These are phyloP conservation scores for Falco berigora DNA, from an alignment of 2,797 vertebrate species.

Conservation along the genomic window DNA sequence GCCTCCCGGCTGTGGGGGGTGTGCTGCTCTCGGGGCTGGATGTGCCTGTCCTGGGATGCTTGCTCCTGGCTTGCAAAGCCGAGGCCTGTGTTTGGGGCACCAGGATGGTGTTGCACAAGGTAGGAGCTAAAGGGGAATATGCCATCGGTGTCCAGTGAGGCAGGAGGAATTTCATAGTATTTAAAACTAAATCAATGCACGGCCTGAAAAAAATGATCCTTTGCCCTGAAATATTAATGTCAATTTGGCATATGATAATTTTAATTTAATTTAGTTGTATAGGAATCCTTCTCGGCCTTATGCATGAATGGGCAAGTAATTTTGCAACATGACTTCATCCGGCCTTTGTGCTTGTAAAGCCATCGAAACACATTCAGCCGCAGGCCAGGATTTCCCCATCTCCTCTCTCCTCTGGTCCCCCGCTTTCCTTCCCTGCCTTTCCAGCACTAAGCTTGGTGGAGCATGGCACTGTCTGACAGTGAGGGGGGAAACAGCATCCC, in stretches of 20 bases:
- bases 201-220: conserved; percentile 28
- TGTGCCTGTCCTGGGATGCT: not conserved
- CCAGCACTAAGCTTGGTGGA: conserved; percentile 32
- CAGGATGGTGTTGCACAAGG: not conserved
- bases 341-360: conserved; percentile 30
- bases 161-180: conserved; percentile 1
- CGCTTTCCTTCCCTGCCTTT: conserved; percentile 41
- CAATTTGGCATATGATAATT: conserved; percentile 41
- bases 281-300: conserved; percentile 10
- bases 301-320: conserved; percentile 47
- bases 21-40: not conserved
- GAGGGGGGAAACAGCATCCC: conserved; percentile 44
- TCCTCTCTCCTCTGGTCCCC: not conserved
- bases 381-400: not conserved
- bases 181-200: conserved; percentile 29
- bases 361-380: not conserved
- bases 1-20: not conserved
- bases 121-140: not conserved
- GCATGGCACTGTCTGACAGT: conserved; percentile 13
- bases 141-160: not conserved
- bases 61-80: not conserved
- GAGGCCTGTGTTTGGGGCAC: not conserved
- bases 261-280: conserved; percentile 45
- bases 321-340: conserved; percentile 37
- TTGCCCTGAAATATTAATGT: conserved; percentile 51